Evolutionary conservation across 2,113 vertebrate genomes (phyloP).

Genomic region (Anser cygnoides): DNA sequence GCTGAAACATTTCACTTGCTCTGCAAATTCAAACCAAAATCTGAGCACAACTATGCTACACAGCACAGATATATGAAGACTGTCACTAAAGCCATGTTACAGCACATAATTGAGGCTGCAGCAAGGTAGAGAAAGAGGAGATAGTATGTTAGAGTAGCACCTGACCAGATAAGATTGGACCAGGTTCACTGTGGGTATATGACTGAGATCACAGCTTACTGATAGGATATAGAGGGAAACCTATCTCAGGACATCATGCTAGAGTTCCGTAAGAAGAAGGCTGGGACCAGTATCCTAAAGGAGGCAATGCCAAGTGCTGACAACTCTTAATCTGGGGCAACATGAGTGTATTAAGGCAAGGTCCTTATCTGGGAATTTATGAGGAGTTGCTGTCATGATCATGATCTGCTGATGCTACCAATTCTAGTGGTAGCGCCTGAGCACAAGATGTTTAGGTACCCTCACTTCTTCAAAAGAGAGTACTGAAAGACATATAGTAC

Average conservation of each 20-base stretch:
- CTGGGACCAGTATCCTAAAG: background rate
- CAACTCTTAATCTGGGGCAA: background rate
- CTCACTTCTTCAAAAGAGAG: background rate
- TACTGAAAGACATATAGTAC: background rate
- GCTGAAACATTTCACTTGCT: background rate
- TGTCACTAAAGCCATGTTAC: background rate
- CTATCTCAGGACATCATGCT: background rate
- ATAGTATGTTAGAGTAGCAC: background rate
- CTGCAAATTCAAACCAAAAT: background rate
- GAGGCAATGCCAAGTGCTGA: background rate
- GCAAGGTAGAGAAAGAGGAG: background rate
- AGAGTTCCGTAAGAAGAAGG: background rate
- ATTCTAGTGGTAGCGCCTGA: background rate
- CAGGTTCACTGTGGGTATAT: background rate
- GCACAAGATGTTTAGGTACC: background rate
- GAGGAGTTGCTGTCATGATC: background rate
- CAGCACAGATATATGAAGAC: background rate
- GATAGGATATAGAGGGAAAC: background rate
- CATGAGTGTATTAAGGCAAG: fast-evolving
- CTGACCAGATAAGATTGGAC: background rate
- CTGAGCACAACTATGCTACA: background rate
- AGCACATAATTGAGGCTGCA: background rate
- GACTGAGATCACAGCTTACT: background rate
- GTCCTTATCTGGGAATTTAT: background rate
- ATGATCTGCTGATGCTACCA: background rate